Evolutionary conservation across 2,113 vertebrate species (phyloP).

Genomic region (Eurypyga helias): DNA sequence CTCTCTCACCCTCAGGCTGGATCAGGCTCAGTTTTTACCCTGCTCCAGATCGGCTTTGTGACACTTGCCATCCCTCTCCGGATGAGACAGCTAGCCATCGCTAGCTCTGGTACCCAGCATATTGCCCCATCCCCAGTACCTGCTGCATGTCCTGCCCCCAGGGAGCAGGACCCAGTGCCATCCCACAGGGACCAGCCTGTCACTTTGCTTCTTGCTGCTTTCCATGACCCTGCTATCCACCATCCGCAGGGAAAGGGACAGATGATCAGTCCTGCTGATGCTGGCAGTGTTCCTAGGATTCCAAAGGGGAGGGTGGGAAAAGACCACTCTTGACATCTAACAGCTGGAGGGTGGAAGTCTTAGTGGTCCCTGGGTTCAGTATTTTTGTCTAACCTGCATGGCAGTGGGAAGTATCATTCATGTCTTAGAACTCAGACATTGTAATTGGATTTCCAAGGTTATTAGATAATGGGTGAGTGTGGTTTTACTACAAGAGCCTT

Average conservation of each 20-base stretch:
- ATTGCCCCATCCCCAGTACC: neutral
- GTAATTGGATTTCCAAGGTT: neutral
- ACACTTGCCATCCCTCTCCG: neutral
- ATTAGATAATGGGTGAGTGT: neutral
- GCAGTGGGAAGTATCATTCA: neutral
- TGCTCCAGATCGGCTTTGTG: rapidly evolving
- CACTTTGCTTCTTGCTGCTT: neutral
- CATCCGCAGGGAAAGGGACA: neutral
- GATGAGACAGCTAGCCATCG: neutral
- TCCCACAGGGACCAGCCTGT: neutral
- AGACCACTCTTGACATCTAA: neutral
- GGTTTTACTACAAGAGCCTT: neutral
- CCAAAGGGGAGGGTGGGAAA: neutral
- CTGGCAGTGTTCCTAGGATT: neutral
- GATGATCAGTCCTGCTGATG: neutral
- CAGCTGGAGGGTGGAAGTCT: neutral
- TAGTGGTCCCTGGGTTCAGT: neutral
- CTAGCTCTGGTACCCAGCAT: neutral
- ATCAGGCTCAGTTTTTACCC: neutral
- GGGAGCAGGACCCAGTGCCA: rapidly evolving
- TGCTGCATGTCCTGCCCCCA: neutral
- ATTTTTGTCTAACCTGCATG: neutral
- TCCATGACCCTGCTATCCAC: rapidly evolving
- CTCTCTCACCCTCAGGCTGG: neutral
- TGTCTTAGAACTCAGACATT: neutral